Evolutionary conservation across 2,888 invertebrate species (phyloP), one percentile per base, ranked within the genome.

Genomic region (Nematopogon swammerdamellus): DNA sequence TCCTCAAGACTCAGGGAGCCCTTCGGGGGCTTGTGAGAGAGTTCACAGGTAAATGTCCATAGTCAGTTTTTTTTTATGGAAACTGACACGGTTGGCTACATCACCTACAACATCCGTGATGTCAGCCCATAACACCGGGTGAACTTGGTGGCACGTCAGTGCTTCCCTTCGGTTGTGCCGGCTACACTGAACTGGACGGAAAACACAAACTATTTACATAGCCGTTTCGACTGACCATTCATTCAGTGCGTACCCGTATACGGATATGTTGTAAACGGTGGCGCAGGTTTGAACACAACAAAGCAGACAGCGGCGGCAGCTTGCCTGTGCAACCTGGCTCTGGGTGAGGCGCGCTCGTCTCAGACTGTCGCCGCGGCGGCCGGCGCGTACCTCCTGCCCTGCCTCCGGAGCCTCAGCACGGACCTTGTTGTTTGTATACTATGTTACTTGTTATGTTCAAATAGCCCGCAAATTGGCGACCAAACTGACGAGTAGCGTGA

Each of bases 321-420:
- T 18, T 83, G 83, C 55, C 70, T 72, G 47, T 84, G 85, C 55
- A 85, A 85, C 60, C 60, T 85, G 48, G 70, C 83, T 0, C 63
- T 84, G 0, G 82, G 80, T 0, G 76, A 81, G 54, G 19, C 56
- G 0, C 71, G 68, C 49, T 68, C 72, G 0, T 77, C 82, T 48
- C 47, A 57, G 0, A 53, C 66, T 0, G 50, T 85, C 0, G 68
- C 75, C 0, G 82, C 79, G 58, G 68, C 70, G 1, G 68, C 73
- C 0, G 76, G 79, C 0, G 64, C 82, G 0, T 84, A 85, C 57
- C 65, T 85, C 1, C 60, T 80, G 2, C 58, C 64, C 1, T 61
- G 66, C 44, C 53, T 74, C 17, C 63, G 68, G 48, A 66, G 64
- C 44, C 58, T 63, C 44, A 75, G 64, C 49, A 20, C 42, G 8